phyloP scores from a whole-genome alignment of 2,888 invertebrate genomes.

The Ceramica pisi region DNA sequence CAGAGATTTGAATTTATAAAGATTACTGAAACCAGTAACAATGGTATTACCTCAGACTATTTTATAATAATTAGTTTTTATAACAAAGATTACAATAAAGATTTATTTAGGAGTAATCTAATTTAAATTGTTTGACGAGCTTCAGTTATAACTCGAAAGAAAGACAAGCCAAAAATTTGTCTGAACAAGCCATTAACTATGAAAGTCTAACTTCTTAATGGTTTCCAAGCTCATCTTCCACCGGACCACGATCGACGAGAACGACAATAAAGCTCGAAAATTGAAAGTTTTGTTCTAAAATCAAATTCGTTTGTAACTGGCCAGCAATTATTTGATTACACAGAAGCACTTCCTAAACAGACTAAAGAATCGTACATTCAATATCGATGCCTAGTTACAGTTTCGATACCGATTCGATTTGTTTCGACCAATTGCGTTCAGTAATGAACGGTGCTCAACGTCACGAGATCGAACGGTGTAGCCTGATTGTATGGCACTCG shows the following conservation, averaged over 20 bases:
- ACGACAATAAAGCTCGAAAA: not conserved
- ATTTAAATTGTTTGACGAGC: not conserved
- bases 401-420: conserved; percentile 55
- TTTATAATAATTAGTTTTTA: not conserved
- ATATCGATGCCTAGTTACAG: conserved; percentile 49
- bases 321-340: conserved; percentile 10
- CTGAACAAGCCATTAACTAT: not conserved
- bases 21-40: not conserved
- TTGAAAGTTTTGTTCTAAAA: accelerated
- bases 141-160: not conserved
- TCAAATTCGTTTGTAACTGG: not conserved
- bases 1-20: not conserved
- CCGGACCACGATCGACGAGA: not conserved
- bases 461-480: conserved; percentile 52
- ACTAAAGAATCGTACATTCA: conserved; percentile 36
- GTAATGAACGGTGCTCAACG: conserved; percentile 60
- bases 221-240: conserved; percentile 2
- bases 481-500: conserved; percentile 50
- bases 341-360: conserved; percentile 30
- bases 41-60: not conserved
- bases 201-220: not conserved
- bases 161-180: not conserved
- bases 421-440: conserved; percentile 60
- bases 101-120: conserved; percentile 15
- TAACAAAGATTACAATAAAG: not conserved